Evolutionary conservation across 2,797 vertebrate species (phyloP), one percentile per base, ranked within the genome.

Genomic region (Thalassophryne amazonica): DNA sequence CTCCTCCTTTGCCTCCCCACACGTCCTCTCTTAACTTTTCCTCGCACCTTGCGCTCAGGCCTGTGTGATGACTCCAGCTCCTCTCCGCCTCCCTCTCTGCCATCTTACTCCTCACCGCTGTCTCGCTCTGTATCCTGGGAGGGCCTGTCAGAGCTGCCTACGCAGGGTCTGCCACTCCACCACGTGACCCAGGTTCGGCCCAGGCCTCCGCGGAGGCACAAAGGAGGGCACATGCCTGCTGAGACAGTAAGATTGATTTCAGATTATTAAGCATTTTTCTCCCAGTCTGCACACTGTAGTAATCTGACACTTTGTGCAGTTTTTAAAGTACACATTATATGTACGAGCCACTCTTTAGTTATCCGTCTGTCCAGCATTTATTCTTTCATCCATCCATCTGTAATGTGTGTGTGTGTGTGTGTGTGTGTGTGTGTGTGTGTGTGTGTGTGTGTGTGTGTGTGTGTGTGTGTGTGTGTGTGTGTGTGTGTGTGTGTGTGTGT

Each of bases 131-230:
- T 69, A 7, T 93, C 93, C 39, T 92, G 91, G 81, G 93, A 94
- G 75, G 90, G 87, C 20, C 78, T 94, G 27, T 86, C 90, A 0
- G 91, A 92, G 64, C 82, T 94, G 66, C 93, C 93, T 3, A 94
- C 93, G 1, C 92, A 93, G n/a, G 93, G 93, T 27, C 76, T 88
- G 63, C 93, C 92, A 23, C 91, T 94, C 27, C 89, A 87, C 60
- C 93, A 94, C 24, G 90, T 89, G 69, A 94, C 93, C 1, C 86
- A 92, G 7, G 87, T 91, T 46, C 81, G 93, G 10, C 93, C 93
- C 0, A 84, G 92, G 28, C 91, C 93, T 3, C 92, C 92, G 0
- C 80, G 93, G 43, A 89, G 84, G 6, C 88, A 92, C 63, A 87
- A 84, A 49, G 89, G 85, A 37, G 89, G 61, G 32, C 88, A 80